phyloP scores from a whole-genome alignment of 1,140 invertebrate species.

The Venturia canescens region DNA sequence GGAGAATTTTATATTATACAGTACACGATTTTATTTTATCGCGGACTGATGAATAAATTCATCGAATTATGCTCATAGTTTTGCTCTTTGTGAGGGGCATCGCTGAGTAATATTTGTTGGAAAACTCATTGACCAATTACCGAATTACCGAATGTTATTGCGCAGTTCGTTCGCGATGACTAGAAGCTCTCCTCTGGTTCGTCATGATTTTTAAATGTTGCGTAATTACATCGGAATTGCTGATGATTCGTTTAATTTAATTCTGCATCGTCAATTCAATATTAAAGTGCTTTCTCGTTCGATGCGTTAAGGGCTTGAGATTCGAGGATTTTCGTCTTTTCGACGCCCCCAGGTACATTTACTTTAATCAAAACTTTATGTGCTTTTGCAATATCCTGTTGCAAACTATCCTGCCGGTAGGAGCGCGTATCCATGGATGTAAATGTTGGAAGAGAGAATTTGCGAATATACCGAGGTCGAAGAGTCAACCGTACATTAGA shows the following conservation, averaged over 20 bases:
- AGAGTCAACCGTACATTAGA: conserved; percentile 12
- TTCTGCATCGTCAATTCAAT: not conserved
- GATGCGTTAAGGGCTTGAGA: too few relatives aligned
- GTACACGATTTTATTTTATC: not conserved
- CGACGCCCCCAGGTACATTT: not conserved
- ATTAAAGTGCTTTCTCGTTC: not conserved
- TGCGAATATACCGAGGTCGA: conserved; percentile 10
- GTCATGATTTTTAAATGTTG: too few relatives aligned
- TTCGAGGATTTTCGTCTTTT: not conserved
- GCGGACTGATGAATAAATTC: not conserved
- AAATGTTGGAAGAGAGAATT: not conserved
- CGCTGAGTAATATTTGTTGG: too few relatives aligned
- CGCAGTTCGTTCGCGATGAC: too few relatives aligned
- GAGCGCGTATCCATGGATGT: not conserved
- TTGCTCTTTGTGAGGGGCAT: too few relatives aligned
- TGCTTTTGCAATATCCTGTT: not conserved
- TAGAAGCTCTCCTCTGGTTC: too few relatives aligned
- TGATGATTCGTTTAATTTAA: too few relatives aligned
- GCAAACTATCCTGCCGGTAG: not conserved
- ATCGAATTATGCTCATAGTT: too few relatives aligned
- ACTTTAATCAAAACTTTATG: conserved; percentile 2
- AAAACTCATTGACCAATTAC: too few relatives aligned
- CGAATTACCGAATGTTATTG: too few relatives aligned
- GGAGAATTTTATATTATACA: not conserved
- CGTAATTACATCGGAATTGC: too few relatives aligned